These are phyloP conservation scores for Sinohyriopsis cumingii DNA, from an alignment of 2,888 invertebrate species.

Conservation along the genomic window DNA sequence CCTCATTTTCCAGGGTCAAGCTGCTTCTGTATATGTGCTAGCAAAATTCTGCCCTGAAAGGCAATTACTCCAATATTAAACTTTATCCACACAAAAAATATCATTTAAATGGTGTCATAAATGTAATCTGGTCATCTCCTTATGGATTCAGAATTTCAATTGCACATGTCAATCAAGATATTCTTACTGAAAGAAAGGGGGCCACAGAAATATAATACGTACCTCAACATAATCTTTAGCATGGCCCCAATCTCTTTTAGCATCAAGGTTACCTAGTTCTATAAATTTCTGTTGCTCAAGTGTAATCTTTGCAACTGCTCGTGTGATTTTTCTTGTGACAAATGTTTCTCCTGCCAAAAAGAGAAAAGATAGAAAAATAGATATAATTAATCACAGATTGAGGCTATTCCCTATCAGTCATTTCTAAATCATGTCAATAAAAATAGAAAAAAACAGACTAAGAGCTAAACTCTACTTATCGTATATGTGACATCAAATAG, in stretches of 20 bases:
- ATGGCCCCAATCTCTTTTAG: constrained; percentile 96
- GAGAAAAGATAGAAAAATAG: not conserved
- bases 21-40: too few species aligned
- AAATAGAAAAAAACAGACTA: not conserved
- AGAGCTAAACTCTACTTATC: not conserved
- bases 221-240: constrained; percentile 93
- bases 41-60: too few species aligned
- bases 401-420: not conserved
- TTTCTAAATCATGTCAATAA: not conserved
- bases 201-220: constrained; percentile 34
- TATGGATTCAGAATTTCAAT: not conserved
- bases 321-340: constrained; percentile 97
- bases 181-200: not conserved
- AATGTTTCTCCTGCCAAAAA: constrained; percentile 87
- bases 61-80: too few species aligned
- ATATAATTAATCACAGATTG: not conserved
- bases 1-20: too few species aligned
- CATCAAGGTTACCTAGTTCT: constrained; percentile 95
- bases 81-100: too few species aligned
- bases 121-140: too few species aligned
- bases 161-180: not conserved
- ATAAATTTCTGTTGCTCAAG: constrained; percentile 88
- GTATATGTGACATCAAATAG: too few species aligned
- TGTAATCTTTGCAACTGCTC: constrained; percentile 96
- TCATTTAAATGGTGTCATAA: too few species aligned